Conservation (phyloP, 2,888 invertebrate species). For the Myopa testacea region DNA sequence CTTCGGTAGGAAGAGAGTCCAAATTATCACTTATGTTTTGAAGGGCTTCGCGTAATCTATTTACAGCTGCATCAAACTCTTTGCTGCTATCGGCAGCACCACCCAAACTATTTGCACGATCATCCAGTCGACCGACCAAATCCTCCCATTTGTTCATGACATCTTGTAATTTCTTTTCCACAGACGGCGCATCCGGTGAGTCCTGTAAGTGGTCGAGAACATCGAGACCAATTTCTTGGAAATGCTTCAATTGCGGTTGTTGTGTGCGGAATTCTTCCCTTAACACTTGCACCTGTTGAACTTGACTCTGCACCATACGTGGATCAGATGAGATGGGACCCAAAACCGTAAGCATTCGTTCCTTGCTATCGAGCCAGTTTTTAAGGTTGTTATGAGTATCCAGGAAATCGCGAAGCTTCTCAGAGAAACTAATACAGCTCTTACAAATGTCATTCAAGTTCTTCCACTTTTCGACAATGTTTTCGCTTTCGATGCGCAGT, state of each 20-base stretch:
- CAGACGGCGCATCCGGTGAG: slow-evolving; percentile 75
- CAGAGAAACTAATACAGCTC: slow-evolving; percentile 71
- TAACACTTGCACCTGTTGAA: slow-evolving; percentile 93
- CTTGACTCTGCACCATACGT: slow-evolving; percentile 94
- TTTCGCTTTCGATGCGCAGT: slow-evolving; percentile 86
- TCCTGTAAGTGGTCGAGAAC: slow-evolving; percentile 75
- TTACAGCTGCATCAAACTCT: slow-evolving; percentile 90
- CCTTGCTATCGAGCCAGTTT: slow-evolving; percentile 92
- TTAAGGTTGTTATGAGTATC: slow-evolving; percentile 87
- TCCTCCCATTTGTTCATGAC: slow-evolving; percentile 86
- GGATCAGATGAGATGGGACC: slow-evolving; percentile 97
- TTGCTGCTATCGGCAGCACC: slow-evolving; percentile 93
- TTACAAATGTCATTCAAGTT: slow-evolving; percentile 87
- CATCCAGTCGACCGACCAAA: slow-evolving; percentile 82
- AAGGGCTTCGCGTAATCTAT: slow-evolving; percentile 86
- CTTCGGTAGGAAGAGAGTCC: slow-evolving; percentile 83
- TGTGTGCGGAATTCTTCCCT: slow-evolving; percentile 95
- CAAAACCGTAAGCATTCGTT: slow-evolving; percentile 93
- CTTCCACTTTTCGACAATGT: slow-evolving; percentile 86
- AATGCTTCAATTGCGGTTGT: slow-evolving; percentile 87
- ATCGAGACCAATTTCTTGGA: slow-evolving; percentile 83
- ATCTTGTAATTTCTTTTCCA: slow-evolving; percentile 78
- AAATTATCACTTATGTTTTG: slow-evolving; percentile 88
- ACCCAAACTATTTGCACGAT: slow-evolving; percentile 88
- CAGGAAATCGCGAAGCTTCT: slow-evolving; percentile 91